Base-by-base conservation (phyloP, 1,140 invertebrate genomes). In the Calephelis virginiensis region DNA sequence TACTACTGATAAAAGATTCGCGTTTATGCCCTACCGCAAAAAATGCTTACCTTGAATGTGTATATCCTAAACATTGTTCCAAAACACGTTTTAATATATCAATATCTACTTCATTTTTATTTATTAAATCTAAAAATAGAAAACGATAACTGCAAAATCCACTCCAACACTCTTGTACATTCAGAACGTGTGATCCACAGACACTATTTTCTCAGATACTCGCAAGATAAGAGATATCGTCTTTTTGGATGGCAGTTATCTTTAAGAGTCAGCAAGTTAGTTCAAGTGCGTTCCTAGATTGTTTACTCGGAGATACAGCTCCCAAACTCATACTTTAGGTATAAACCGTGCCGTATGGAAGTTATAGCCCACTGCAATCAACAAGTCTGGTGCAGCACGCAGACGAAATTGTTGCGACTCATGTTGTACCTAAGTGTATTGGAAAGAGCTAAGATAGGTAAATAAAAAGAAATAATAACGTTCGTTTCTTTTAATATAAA, bases 281-380 rank as follows among this genome's bases (percentile, higher is more conserved):
- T 63, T 63, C 13, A 63, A 63, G 46, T 46, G 61, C 46, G 13
- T 17, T 47, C 43, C 46, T 53, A 62, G 61, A 62, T 46, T 62
- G 43, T 62, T 62, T 62, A 45, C 11, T 45, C 11, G 14, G 14
- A 62, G 61, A 62, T 62, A 62, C 13, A 17, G 43, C 14, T 9
- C 10, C 17, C 14, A 12, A 47, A 45, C 40, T 46, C 53, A 59
- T 28, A 28, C 5, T 28, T 28, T 4, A 28, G 28, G 0, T 28
- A 28, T 28, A 28, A 4, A 28, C 28, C 28, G 28, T 28, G 28
- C 5, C 2, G 28, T 28, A 28, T 0, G 28, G 28, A 28, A 28
- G 28, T 28, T 4, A 28, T 28, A 4, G 28, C 28, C 28, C 28
- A 2, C 28, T 28, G 28, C 28, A 28, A 28, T 28, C 1, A 2